phyloP scores from a whole-genome alignment of 2,113 vertebrate genomes.

The Bos taurus region ARS-UCD2.0 NC_037335.1:66870501-66871000 shows the following conservation, averaged over 20 bases:
- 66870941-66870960: neutral
- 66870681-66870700: neutral
- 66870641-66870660: neutral
- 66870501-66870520: neutral
- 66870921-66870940: neutral
- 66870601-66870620: neutral
- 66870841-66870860: neutral
- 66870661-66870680: neutral
- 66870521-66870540: neutral
- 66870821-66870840: neutral
- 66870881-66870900: neutral
- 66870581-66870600: neutral
- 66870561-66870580: neutral
- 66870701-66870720: neutral
- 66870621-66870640: neutral
- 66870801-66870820: neutral
- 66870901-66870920: neutral
- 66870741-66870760: neutral
- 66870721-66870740: neutral
- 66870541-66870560: neutral
- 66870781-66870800: neutral
- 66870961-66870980: neutral
- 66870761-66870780: neutral
- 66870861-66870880: neutral
- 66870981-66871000: neutral